Base-by-base conservation (phyloP, 2,797 vertebrate species). In the Prunella strophiata region DNA sequence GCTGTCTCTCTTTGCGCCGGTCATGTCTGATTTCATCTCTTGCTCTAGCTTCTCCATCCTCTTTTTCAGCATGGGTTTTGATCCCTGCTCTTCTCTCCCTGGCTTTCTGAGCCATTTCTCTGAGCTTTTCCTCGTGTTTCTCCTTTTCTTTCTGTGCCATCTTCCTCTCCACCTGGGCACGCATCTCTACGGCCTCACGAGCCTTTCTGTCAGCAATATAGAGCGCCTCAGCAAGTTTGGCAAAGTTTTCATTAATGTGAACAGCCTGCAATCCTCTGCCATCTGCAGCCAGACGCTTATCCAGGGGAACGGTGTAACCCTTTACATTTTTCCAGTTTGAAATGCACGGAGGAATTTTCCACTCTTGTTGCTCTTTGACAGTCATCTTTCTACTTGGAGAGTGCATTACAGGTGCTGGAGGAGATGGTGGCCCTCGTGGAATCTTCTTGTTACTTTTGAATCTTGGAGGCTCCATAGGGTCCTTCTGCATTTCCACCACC, bases 61-160 rank as follows among this genome's bases (percentile, higher is more conserved):
- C 99, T 98, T 99, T 99, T 80, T 99, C 99, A 47, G 98, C 98
- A 7, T 99, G 98, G 29, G 98, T 98, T 98, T 99, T 99, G 96
- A 99, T 99, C n/a, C 99, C 99, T 34, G 99, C 99, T 97, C 99
- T 98, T 92, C 98, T 98, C 82, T 99, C 99, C 86, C 99, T 97
- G 73, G 99, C 99, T 98, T 99, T 99, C 96, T 99, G 99, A 52
- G 99, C 99, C 98, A 99, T 97, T 97, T 99, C 99, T 95, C 99
- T 95, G 42, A 99, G 98, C 89, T 99, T 99, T 96, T 99, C 99
- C 95, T 99, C 99, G 32, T 99, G 99, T 96, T 99, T 99, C 84
- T 99, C 99, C 92, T 99, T 99, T 97, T 99, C 99, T 63, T 99
- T 99, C 95, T 99, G 99, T 48, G 99, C 99, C 99, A 99, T 99